phyloP scores from a whole-genome alignment of 2,797 vertebrate genomes.

The Hydrocynus forskahlii region DNA sequence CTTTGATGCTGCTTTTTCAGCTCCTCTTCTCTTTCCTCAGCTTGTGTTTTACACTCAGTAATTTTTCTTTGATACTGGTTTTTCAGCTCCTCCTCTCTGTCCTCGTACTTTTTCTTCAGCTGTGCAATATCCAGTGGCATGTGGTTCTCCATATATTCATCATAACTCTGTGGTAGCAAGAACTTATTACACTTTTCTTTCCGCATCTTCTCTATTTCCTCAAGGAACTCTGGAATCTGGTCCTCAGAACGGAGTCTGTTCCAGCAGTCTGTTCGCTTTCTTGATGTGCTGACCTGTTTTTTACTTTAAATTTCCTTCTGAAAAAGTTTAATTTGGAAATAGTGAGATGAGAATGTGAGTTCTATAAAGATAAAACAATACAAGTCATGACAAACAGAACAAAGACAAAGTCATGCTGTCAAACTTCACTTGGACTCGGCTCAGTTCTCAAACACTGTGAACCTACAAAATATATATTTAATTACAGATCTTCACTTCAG shows the following conservation, averaged over 20 bases:
- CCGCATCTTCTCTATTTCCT: conserved; percentile 38
- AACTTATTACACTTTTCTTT: conserved; percentile 30
- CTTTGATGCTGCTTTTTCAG: no score
- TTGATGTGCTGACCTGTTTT: conserved; percentile 12
- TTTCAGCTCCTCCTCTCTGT: conserved; percentile 31
- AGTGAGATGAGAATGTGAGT: no score
- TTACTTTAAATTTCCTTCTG: no score
- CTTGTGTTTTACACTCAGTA: background rate
- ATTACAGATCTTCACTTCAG: no score
- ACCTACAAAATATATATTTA: no score
- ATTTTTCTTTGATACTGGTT: background rate
- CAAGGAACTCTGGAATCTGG: background rate
- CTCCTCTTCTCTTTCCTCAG: no score
- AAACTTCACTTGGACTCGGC: no score
- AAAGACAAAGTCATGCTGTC: no score
- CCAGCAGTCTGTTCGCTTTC: conserved; percentile 36
- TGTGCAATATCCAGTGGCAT: background rate
- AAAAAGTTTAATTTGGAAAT: no score
- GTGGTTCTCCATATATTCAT: conserved; percentile 21
- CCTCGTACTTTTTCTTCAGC: background rate
- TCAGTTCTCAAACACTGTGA: no score
- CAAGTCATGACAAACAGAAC: no score
- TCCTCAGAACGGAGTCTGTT: conserved; percentile 18
- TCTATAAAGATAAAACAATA: no score
- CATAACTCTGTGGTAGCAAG: conserved; percentile 30